Percentiles rank a stretch among this genome's conserved stretches.
These are phyloP conservation scores for Torymus auratus DNA, from an alignment of 2,888 invertebrate species.

Conservation along the genomic window DNA sequence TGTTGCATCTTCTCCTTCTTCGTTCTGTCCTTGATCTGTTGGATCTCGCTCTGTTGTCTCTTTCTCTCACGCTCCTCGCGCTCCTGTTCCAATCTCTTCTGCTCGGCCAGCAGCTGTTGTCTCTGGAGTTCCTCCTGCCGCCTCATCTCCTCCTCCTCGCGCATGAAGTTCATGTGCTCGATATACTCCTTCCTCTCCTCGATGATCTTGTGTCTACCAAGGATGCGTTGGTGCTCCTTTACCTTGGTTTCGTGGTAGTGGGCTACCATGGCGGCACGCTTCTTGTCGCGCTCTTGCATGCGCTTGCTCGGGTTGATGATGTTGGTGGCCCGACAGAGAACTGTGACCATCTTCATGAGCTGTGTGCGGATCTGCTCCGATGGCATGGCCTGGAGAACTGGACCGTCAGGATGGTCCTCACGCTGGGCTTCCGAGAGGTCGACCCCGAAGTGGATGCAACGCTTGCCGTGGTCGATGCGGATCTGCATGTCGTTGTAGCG, in stretches of 20 bases:
- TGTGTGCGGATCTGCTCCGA: conserved; percentile 96
- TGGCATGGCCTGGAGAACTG: conserved; percentile 94
- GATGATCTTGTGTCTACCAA: conserved; percentile 96
- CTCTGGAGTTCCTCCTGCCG: conserved; percentile 88
- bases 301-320: conserved; percentile 90
- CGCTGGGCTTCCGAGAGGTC: conserved; percentile 94
- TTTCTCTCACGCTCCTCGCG: conserved; percentile 93
- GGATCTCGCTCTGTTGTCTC: conserved; percentile 90
- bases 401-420: conserved; percentile 95
- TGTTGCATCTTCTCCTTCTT: conserved; percentile 94
- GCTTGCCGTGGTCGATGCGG: conserved; percentile 87
- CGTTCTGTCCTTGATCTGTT: conserved; percentile 91
- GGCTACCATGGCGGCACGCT: conserved; percentile 84
- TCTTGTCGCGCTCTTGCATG: conserved; percentile 85
- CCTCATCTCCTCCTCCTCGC: conserved; percentile 84
- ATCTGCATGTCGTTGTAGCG: conserved; percentile 98
- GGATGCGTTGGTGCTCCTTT: conserved; percentile 91
- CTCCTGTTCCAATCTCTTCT: conserved; percentile 91
- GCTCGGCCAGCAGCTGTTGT: conserved; percentile 89
- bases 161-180: conserved; percentile 87
- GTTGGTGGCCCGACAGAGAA: conserved; percentile 87
- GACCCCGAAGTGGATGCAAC: conserved; percentile 95
- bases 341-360: conserved; percentile 91
- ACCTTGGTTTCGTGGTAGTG: conserved; percentile 91
- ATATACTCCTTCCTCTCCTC: conserved; percentile 98